phyloP scores from a whole-genome alignment of 1,140 invertebrate species.

The Aplysia californica region DNA sequence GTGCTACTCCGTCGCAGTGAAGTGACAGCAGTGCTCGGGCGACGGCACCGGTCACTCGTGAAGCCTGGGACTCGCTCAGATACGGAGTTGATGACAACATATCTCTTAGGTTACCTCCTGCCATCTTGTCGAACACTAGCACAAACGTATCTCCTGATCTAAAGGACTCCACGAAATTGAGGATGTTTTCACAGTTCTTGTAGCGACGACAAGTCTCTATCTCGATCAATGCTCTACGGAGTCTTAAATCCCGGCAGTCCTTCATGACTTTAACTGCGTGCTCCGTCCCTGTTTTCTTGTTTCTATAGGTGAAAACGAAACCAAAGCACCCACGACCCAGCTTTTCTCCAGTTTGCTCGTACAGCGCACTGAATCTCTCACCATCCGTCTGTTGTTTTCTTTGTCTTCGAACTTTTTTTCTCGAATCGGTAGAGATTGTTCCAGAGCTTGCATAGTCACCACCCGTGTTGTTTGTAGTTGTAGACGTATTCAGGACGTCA shows the following conservation, averaged over 20 bases:
- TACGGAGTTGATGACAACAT: conserved; percentile 93
- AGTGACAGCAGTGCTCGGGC: conserved; percentile 93
- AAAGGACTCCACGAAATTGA: conserved; percentile 97
- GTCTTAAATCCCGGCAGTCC: conserved; percentile 77
- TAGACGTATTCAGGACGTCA: too few species aligned
- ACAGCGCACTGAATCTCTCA: too few species aligned
- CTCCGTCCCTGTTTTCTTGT: conserved; percentile 5
- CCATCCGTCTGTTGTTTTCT: too few species aligned
- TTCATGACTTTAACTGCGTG: not conserved
- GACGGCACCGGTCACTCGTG: too few species aligned
- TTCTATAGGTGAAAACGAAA: too few species aligned
- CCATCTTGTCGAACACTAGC: conserved; percentile 98
- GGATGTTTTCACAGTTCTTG: conserved; percentile 97
- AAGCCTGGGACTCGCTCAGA: too few species aligned
- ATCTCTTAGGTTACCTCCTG: conserved; percentile 85
- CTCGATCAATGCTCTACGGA: conserved; percentile 98
- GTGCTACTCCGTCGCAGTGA: conserved; percentile 90
- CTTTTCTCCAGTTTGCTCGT: conserved; percentile 8
- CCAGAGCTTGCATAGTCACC: too few species aligned
- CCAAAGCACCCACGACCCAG: too few species aligned
- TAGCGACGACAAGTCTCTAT: conserved; percentile 95
- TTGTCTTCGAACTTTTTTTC: too few species aligned
- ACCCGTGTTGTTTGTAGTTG: too few species aligned
- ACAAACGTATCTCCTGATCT: too few species aligned
- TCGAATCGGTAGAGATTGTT: too few species aligned